Percentiles rank a stretch among this genome's conserved stretches.
Conservation (phyloP, 2,113 vertebrate genomes). For the Electrona antarctica region DNA sequence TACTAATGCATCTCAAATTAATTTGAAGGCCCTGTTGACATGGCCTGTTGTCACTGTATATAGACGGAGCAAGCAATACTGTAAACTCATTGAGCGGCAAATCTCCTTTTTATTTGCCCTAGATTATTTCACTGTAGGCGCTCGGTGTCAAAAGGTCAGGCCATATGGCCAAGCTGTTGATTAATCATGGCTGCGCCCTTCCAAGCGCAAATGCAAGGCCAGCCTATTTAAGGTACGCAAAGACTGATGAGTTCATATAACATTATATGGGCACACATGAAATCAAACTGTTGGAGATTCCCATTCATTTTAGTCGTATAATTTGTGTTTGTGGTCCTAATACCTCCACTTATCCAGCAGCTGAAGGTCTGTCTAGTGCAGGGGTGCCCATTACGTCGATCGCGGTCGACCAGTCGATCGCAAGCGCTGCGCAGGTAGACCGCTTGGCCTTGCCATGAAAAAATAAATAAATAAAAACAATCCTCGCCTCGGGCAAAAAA, state of each 20-base stretch:
- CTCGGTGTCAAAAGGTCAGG: neutral
- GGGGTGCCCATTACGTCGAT: no score
- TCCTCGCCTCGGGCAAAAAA: no score
- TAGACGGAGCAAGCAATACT: neutral
- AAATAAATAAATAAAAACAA: no score
- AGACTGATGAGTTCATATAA: neutral
- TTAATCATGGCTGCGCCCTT: neutral
- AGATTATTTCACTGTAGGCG: neutral
- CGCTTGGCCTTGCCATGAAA: no score
- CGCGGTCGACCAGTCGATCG: no score
- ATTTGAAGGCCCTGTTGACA: no score
- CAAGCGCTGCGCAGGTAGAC: no score
- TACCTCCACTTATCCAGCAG: no score
- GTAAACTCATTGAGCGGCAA: neutral
- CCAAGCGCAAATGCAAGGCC: neutral
- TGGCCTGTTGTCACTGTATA: neutral
- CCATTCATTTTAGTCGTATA: no score
- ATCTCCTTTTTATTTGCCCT: neutral
- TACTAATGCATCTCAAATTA: neutral
- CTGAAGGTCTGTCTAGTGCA: neutral
- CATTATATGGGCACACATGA: no score
- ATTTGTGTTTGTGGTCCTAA: no score
- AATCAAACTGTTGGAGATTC: no score
- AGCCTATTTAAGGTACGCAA: neutral
- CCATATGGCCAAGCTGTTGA: neutral